These are phyloP conservation scores for Drosophila mercatorum DNA, from an alignment of 2,888 invertebrate genomes.

Conservation along the genomic window DNA sequence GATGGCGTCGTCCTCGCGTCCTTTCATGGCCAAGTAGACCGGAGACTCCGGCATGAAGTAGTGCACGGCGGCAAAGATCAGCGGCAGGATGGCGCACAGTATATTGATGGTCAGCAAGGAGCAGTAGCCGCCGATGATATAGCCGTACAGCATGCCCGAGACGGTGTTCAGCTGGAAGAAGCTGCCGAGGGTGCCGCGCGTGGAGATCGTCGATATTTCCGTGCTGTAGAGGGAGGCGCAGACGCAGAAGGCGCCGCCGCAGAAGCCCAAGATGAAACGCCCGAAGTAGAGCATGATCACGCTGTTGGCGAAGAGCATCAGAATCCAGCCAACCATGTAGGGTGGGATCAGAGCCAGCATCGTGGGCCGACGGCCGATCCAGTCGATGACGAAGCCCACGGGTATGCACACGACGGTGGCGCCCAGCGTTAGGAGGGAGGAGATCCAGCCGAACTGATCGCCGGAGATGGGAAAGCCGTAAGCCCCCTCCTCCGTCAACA, in stretches of 20 bases:
- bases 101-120: conserved; percentile 63
- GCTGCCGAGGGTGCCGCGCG: conserved; percentile 92
- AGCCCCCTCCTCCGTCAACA: conserved; percentile 32
- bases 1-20: conserved; percentile 87
- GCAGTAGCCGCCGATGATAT: conserved; percentile 86
- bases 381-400: conserved; percentile 88
- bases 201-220: conserved; percentile 92
- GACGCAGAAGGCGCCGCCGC: conserved; percentile 90
- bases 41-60: conserved; percentile 95
- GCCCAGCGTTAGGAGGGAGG: conserved; percentile 89
- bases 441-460: conserved; percentile 88
- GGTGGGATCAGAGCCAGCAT: conserved; percentile 85
- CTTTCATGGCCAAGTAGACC: conserved; percentile 87
- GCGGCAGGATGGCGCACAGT: conserved; percentile 82
- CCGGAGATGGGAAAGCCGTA: conserved; percentile 85
- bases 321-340: conserved; percentile 89
- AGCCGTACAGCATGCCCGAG: conserved; percentile 91
- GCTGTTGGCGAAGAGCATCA: conserved; percentile 89
- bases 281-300: conserved; percentile 75
- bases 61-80: conserved; percentile 89
- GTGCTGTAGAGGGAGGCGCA: conserved; percentile 92
- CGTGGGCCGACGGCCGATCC: conserved; percentile 89
- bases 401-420: conserved; percentile 89
- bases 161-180: conserved; percentile 94
- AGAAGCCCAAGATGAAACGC: conserved; percentile 74